Evolutionary conservation across 1,140 invertebrate genomes (phyloP), one percentile per base, ranked within the genome.

Genomic region (Calliopsis andreniformis): DNA sequence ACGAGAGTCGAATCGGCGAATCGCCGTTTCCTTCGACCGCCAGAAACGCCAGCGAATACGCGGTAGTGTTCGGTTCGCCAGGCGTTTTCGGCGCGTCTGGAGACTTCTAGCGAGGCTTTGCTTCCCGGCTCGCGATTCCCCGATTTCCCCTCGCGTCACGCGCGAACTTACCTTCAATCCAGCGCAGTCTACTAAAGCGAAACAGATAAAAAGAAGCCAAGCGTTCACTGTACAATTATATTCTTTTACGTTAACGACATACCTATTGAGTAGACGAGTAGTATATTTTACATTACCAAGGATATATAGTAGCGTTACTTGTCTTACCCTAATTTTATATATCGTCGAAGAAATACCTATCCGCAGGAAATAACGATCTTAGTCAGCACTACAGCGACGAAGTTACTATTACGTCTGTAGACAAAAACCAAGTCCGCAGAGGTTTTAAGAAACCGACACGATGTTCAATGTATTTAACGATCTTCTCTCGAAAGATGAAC

Each of bases 301-400:
- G n/a, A 87, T 83, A 82, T 81, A 87, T 77, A 85, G 79, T 87
- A 83, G 81, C 75, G 63, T 84, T 86, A 86, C 79, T 87, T 81
- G 82, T 86, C 83, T 88, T 84, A 85, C 70, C 80, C 80, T 89
- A 85, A 88, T 89, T 89, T 89, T 87, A 87, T 89, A 87, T 88
- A 88, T 87, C 85, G 87, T 86, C 79, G 81, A 84, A 80, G 82
- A n/a, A n/a, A 85, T 87, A 84, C 81, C 76, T 86, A 87, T 87
- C 76, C 56, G 80, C 82, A 83, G 79, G 16, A 87, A n/a, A 84
- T 85, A 87, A 87, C 81, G 83, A 78, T 87, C 76, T 87, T 89
- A 89, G 83, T 67, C 79, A 84, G 87, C 87, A 87, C 87, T 86
- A 79, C 83, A 87, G 66, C 83, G 73, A 84, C 83, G 73, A 84